Evolutionary conservation across 2,888 invertebrate genomes (phyloP), one percentile per base, ranked within the genome.

Genomic region (Hyppa rectilinea): DNA sequence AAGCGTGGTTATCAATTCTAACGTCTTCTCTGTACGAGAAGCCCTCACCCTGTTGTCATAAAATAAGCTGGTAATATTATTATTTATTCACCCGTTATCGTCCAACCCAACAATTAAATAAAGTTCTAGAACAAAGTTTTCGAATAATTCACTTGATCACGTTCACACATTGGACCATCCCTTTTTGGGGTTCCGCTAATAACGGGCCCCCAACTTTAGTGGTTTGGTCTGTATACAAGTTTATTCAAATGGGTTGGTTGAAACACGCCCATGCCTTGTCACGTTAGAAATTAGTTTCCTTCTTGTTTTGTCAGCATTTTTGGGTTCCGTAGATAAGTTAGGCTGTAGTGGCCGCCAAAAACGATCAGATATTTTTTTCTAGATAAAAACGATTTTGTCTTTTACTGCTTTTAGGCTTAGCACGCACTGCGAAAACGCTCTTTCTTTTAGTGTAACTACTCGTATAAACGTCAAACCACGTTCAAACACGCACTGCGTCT

Each of bases 231-330:
- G 75, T 78, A 82, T 70, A 70, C 75, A 71, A 66, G 62, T 71
- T 79, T 82, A 81, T 81, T 81, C 74, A 76, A 84, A 83, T 84
- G 43, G 58, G 69, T 55, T 64, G 66, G 58, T 70, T 61, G 7
- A 53, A 56, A 69, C 75, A 78, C 84, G 84, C 85, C 84, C 78
- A 68, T 50, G 23, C 64, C 56, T 14, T 80, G 84, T 84, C 47
- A 38, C 63, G 55, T 63, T 58, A 43, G 53, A 75, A 82, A 84
- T 84, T 77, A 82, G 75, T 81, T 80, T 43, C 61, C 52, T 79
- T 69, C 66, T 75, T 75, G 72, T 80, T 75, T 67, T 34, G 40
- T 31, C 31, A 31, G 20, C 10, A 0, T 52, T 68, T 69, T 49
- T 29, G 3, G 36, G 4, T 36, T n/a, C 0, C 4, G 9, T 26